Evolutionary conservation across 2,888 invertebrate genomes (phyloP).

Genomic region (Macrosoma leucophasiata): DNA sequence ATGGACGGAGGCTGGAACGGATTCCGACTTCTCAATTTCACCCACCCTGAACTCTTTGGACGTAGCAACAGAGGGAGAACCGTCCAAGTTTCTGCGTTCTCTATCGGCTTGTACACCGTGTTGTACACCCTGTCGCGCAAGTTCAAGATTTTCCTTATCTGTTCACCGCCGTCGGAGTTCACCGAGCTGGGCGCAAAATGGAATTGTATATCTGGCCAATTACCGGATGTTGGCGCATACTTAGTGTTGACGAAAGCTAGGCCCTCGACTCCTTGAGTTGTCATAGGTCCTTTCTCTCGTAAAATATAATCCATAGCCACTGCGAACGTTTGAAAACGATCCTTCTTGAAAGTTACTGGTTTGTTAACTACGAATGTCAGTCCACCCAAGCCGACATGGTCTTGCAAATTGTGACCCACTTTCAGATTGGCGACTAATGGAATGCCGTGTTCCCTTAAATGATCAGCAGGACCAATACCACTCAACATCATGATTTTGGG

Average conservation of each 20-base stretch:
- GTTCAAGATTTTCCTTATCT: constrained; percentile 84
- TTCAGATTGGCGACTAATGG: constrained; percentile 84
- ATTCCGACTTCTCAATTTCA: constrained; percentile 87
- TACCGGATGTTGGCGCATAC: constrained; percentile 84
- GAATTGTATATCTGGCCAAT: constrained; percentile 91
- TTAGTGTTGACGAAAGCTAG: constrained; percentile 91
- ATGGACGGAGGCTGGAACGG: constrained; percentile 90
- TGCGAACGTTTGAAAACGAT: constrained; percentile 84
- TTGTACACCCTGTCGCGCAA: constrained; percentile 88
- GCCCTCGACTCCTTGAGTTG: constrained; percentile 89
- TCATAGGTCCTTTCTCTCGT: constrained; percentile 89
- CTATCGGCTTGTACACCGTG: constrained; percentile 88
- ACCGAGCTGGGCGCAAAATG: constrained; percentile 91
- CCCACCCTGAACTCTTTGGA: constrained; percentile 90
- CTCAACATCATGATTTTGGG: constrained; percentile 95
- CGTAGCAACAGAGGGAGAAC: constrained; percentile 87
- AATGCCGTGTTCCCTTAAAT: constrained; percentile 82
- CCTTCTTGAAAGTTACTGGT: constrained; percentile 85
- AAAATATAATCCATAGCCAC: constrained; percentile 88
- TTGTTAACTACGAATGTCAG: constrained; percentile 88
- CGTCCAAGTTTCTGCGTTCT: constrained; percentile 88
- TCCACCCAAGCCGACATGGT: constrained; percentile 91
- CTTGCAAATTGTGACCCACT: constrained; percentile 90
- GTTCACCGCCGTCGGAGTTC: constrained; percentile 88
- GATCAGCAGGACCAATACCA: constrained; percentile 88